Conservation (phyloP, 2,113 vertebrate species). For the Bambusicola thoracicus region DNA sequence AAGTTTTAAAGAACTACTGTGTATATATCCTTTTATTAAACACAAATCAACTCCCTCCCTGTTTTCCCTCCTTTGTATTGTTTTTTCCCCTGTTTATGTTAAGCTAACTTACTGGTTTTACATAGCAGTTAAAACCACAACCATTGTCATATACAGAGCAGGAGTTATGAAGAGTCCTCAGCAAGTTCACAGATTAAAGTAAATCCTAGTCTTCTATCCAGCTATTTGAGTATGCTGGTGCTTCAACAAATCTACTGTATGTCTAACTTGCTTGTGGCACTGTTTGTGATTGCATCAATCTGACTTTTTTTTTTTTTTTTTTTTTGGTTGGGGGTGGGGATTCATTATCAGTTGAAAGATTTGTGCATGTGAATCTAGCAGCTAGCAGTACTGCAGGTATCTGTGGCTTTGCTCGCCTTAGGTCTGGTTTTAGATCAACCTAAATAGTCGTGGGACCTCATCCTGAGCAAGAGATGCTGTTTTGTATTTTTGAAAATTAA, state of each 20-base stretch:
- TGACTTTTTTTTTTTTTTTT: not conserved
- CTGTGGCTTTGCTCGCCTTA: not conserved
- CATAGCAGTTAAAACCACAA: not conserved
- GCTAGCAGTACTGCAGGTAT: not conserved
- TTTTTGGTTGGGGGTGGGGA: too few species aligned
- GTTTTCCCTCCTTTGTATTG: not conserved
- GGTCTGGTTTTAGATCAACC: not conserved
- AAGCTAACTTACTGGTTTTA: not conserved
- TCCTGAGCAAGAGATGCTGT: not conserved
- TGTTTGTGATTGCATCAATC: not conserved
- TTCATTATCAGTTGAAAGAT: not conserved
- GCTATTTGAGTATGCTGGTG: not conserved
- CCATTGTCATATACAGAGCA: not conserved
- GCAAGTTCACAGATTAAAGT: not conserved
- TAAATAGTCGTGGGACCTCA: not conserved
- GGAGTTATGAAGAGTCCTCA: not conserved
- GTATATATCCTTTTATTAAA: not conserved
- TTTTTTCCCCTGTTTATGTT: not conserved
- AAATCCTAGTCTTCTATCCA: not conserved
- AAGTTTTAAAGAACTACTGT: not conserved
- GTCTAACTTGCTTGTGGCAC: not conserved
- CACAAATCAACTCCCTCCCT: not conserved
- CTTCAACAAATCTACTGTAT: not conserved
- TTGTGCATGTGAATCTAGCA: not conserved
- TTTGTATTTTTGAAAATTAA: not conserved